Evolutionary conservation across 2,888 invertebrate genomes (phyloP).

Genomic region (Napeogenes inachia): DNA sequence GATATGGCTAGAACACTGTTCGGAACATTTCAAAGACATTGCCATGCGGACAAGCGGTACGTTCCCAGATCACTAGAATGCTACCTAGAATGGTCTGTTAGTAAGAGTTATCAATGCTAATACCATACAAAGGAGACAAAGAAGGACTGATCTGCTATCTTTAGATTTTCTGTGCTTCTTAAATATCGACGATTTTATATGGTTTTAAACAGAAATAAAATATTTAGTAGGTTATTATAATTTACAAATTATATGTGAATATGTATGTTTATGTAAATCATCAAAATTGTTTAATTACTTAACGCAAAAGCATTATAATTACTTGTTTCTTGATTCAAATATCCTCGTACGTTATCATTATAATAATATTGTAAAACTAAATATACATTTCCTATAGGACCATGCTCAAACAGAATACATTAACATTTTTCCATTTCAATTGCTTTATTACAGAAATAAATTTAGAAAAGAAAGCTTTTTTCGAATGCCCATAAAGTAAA

Average conservation of each 20-base stretch:
- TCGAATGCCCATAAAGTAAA: conserved; percentile 12
- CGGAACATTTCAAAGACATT: conserved; percentile 57
- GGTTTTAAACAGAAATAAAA: too few relatives aligned
- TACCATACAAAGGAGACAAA: conserved; percentile 18
- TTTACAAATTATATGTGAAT: too few relatives aligned
- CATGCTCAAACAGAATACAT: conserved; percentile 18
- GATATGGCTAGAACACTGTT: conserved; percentile 68
- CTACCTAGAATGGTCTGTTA: conserved; percentile 33
- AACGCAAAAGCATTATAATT: background rate
- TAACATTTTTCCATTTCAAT: conserved; percentile 16
- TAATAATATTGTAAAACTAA: conserved; percentile 7
- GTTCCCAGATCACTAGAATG: conserved; percentile 55
- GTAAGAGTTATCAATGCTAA: conserved; percentile 45
- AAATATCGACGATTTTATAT: too few relatives aligned
- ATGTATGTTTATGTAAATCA: too few relatives aligned
- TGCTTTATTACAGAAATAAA: conserved; percentile 20
- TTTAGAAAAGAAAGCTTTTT: conserved; percentile 22
- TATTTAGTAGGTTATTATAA: too few relatives aligned
- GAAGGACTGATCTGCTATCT: conserved; percentile 1
- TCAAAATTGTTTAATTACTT: background rate
- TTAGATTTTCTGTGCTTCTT: too few relatives aligned
- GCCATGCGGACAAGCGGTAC: conserved; percentile 54
- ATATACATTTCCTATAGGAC: conserved; percentile 14
- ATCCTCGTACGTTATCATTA: background rate
- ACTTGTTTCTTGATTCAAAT: background rate